Percentiles rank a stretch among this genome's conserved stretches.
These are phyloP conservation scores for Epizoanthus rinbou DNA, from an alignment of 92 coral and sea anemone species.

Conservation along the genomic window DNA sequence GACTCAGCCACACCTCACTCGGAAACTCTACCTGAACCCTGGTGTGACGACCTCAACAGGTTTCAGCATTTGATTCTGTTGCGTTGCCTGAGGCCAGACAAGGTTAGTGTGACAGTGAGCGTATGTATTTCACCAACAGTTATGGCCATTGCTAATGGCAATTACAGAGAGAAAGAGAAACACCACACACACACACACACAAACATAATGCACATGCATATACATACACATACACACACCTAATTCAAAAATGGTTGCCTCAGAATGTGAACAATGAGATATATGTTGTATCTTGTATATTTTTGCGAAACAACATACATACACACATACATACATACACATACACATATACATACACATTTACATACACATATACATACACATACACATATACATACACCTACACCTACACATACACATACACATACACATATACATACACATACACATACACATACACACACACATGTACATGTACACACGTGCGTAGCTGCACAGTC, in stretches of 20 bases:
- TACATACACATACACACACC: too few relatives aligned
- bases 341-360: background rate
- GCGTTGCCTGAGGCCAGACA: constrained; percentile 94
- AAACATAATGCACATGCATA: too few relatives aligned
- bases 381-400: too few relatives aligned
- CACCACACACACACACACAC: too few relatives aligned
- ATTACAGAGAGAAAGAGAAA: too few relatives aligned
- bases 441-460: background rate
- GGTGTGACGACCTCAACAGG: constrained; percentile 90
- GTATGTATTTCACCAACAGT: background rate
- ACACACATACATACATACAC: too few relatives aligned
- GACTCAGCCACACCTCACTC: constrained; percentile 92
- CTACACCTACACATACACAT: background rate
- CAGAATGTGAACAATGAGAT: too few relatives aligned
- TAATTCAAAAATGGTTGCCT: too few relatives aligned
- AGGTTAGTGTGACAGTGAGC: constrained; percentile 56
- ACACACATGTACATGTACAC: background rate
- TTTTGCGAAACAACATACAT: too few relatives aligned
- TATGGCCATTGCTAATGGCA: too few relatives aligned
- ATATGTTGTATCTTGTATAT: too few relatives aligned
- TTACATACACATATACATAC: background rate
- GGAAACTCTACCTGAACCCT: constrained; percentile 88
- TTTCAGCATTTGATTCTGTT: constrained; percentile 84
- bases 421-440: background rate
- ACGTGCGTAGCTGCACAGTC: too few relatives aligned